phyloP scores from a whole-genome alignment of 2,113 vertebrate genomes.

The Poeciliopsis turrubarensis region DNA sequence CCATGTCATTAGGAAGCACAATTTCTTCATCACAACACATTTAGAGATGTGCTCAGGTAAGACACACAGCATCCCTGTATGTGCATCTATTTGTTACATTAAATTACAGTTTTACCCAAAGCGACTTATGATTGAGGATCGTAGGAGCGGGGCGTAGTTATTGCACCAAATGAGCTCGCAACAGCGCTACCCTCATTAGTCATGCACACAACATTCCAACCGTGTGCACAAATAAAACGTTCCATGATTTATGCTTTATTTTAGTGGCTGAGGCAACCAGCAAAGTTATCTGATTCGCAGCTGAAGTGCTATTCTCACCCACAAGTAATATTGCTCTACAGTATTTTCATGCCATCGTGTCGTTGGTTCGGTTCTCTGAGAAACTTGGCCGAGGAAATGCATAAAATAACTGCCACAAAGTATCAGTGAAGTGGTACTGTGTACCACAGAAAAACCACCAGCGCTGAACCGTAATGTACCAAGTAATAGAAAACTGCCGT shows the following conservation, averaged over 20 bases:
- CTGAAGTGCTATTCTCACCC: neutral
- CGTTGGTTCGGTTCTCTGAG: neutral
- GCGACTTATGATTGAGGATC: neutral
- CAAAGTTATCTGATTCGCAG: neutral
- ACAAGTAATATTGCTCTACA: neutral
- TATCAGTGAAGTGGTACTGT: neutral
- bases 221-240: neutral
- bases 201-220: neutral
- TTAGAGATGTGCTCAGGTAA: neutral
- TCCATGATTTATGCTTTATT: neutral
- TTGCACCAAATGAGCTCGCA: neutral
- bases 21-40: neutral
- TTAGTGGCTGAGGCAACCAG: neutral
- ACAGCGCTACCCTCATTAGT: neutral
- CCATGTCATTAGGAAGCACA: neutral
- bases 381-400: neutral
- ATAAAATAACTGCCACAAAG: neutral
- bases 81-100: neutral
- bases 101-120: slow-evolving; percentile 1
- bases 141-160: neutral
- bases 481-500: neutral
- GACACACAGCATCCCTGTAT: neutral
- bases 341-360: neutral
- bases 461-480: neutral
- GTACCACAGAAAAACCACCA: neutral